Evolutionary conservation across 1,140 invertebrate genomes (phyloP).

Genomic region (Hycleus cichorii): DNA sequence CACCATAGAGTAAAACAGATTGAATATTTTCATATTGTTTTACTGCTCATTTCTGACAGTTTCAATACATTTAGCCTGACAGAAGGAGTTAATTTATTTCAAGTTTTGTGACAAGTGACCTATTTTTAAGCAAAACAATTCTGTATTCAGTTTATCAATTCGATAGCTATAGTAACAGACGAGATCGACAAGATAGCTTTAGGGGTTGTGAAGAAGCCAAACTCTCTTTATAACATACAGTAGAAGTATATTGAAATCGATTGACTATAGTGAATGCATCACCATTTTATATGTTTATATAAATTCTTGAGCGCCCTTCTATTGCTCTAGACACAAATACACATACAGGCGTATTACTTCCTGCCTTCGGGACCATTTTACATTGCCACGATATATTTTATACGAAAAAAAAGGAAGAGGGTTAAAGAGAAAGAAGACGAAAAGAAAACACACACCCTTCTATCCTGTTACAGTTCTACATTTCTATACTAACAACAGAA

Average conservation of each 20-base stretch:
- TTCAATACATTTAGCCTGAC: no score
- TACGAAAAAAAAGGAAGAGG: neutral
- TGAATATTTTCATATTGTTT: no score
- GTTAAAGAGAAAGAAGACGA: no score
- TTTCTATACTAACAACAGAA: no score
- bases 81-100: no score
- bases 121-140: slow-evolving; percentile 1
- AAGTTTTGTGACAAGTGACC: neutral
- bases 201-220: slow-evolving; percentile 21
- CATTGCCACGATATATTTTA: slow-evolving; percentile 14
- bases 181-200: slow-evolving; percentile 1
- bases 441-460: no score
- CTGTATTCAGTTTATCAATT: slow-evolving; percentile 9
- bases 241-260: slow-evolving; percentile 27
- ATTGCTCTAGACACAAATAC: slow-evolving; percentile 12
- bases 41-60: no score
- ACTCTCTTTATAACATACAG: neutral
- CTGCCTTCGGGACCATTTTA: slow-evolving; percentile 21
- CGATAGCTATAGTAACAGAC: neutral
- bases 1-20: no score
- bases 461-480: no score
- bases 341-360: slow-evolving; percentile 12
- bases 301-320: slow-evolving; percentile 24
- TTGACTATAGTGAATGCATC: slow-evolving; percentile 23
- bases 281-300: slow-evolving; percentile 28